Base-by-base conservation (phyloP, 2,797 vertebrate genomes). In the Alcedo quadribrachys region DNA sequence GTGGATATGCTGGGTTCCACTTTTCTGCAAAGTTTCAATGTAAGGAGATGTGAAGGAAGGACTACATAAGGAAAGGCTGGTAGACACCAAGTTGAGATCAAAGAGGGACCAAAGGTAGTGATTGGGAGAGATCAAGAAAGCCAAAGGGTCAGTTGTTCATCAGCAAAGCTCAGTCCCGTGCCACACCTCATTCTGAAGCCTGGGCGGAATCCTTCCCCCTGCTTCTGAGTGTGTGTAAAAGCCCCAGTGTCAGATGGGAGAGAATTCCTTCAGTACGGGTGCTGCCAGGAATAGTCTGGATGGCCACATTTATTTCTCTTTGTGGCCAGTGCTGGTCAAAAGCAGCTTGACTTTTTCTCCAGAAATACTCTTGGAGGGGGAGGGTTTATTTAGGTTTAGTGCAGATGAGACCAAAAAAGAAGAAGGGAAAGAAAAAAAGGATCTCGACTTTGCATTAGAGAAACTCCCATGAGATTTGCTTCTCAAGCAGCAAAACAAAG, bases 361-460 rank as follows among this genome's bases (percentile, higher is more conserved):
- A 63, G 33, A 86, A 94, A 46, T 54, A 12, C 76, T 87, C 69
- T 87, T 81, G 48, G 76, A 69, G 55, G 62, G 91, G 27, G 35
- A 66, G 87, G 43, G 33, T 78, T 86, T 91, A 24, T 92, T 94
- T 94, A 89, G 48, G 57, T 82, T 93, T 61, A 80, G 65, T 77
- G 79, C 71, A 71, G 68, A 85, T 70, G 68, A 27, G 53, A 80
- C 54, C 11, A 84, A 19, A 62, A 83, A 82, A 74, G 79, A 21
- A 15, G 15, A 16, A 43, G 20, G 22, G 10, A 24, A 30, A 17
- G 21, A 33, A 61, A 24, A 48, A 30, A 30, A 73, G 8, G 13
- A 50, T 30, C 27, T 25, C 45, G 81, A 18, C 30, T 82, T 89
- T 69, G 79, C 48, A 11, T 92, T 94, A n/a, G 81, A 69, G 74